Evolutionary conservation across 2,888 invertebrate genomes (phyloP), one percentile per base, ranked within the genome.

Genomic region (Anoncus sp.): DNA sequence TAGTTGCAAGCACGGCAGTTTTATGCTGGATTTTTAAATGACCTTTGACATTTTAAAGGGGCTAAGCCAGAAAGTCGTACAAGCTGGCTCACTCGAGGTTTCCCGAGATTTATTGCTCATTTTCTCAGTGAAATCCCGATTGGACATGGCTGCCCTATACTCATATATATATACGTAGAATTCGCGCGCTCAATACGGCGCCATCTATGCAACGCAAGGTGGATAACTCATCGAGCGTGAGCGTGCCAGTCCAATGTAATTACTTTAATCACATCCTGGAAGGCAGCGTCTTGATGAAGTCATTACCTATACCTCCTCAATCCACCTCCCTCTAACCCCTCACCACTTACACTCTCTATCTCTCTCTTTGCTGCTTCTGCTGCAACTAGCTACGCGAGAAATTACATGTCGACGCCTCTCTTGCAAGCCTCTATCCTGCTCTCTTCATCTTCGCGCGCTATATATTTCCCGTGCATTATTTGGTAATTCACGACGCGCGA

Each of bases 241-340:
- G 81, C 77, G 79, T 74, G 69, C 77, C 69, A 76, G 78, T 63
- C 76, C 62, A 71, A 75, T 80, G 83, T 84, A 87, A 86, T 86
- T 87, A 86, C 83, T 83, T 87, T 86, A 87, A 87, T 87, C 85
- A 82, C 82, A 82, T 80, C 85, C 79, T 81, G 82, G 80, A 80
- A 82, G 83, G 78, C 81, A 80, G 77, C 79, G 79, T 79, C 76
- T 82, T 83, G 82, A 85, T 83, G 81, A 81, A 82, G 81, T 84
- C 85, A 83, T 87, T 86, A 85, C 83, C 78, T 81, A 77, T 77
- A 69, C 70, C 65, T 60, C 72, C 63, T 31, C n/a, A n/a, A n/a
- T n/a, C 38, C 27, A 12, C 57, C 47, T 47, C 38, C 67, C 57
- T 31, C 16, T 40, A 18, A 3, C 43, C 38, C 47, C 45, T 45